Evolutionary conservation across 1,140 invertebrate species (phyloP).

Genomic region (Temnothorax nylanderi): DNA sequence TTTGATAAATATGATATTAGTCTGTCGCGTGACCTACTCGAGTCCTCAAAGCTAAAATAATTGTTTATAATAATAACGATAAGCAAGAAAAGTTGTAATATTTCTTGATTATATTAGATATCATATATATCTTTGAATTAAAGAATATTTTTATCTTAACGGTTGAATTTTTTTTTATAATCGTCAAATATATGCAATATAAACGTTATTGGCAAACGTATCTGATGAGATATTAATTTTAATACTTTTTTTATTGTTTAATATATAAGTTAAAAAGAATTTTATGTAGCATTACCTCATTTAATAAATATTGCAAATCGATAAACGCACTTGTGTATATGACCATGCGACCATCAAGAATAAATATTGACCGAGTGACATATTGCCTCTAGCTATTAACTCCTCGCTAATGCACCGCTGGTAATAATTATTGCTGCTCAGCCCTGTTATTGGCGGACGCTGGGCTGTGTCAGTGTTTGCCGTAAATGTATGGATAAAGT

Average conservation of each 20-base stretch:
- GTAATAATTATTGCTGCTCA: conserved; percentile 40
- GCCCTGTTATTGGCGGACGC: not conserved
- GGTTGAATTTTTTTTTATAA: not conserved
- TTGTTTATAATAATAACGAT: not conserved
- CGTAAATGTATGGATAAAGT: conserved; percentile 22
- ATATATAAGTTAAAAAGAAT: not conserved
- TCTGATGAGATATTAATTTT: not conserved
- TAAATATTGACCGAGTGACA: conserved; percentile 44
- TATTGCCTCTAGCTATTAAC: conserved; percentile 36
- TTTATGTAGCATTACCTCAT: not conserved
- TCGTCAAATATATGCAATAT: not conserved
- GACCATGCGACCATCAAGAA: not conserved
- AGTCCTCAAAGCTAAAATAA: not conserved
- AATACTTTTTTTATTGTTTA: not conserved
- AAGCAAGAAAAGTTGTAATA: not conserved
- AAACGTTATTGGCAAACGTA: not conserved
- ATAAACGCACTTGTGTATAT: conserved; percentile 7
- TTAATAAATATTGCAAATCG: not conserved
- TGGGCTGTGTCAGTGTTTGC: conserved; percentile 1
- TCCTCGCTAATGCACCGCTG: not conserved
- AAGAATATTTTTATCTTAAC: not conserved
- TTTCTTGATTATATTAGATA: not conserved
- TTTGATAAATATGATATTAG: not conserved
- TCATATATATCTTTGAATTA: not conserved
- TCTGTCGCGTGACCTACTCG: not conserved